Conservation (phyloP, 2,113 vertebrate genomes). For the Lontra canadensis region DNA sequence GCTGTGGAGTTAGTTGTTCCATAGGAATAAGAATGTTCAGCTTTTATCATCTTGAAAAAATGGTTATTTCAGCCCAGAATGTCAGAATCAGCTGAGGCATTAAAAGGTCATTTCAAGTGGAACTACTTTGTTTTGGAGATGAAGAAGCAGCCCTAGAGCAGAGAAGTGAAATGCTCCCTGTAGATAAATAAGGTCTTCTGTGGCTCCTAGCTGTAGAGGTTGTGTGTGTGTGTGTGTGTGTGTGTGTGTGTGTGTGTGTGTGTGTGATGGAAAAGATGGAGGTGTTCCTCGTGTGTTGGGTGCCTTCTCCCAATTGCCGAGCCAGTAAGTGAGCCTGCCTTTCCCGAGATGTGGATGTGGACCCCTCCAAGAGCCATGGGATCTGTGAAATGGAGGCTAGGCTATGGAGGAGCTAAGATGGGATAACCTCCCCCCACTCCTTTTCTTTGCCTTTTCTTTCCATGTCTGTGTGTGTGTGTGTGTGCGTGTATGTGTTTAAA, state of each 20-base stretch:
- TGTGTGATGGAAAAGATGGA: neutral
- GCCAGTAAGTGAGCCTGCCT: neutral
- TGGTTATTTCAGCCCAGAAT: neutral
- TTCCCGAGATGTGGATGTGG: neutral
- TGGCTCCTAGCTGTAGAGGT: neutral
- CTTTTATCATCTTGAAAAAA: slow-evolving; percentile 2
- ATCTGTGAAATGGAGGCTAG: neutral
- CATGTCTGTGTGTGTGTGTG: neutral
- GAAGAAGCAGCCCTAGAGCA: neutral
- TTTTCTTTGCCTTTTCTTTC: neutral
- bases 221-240: neutral
- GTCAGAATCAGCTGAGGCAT: neutral
- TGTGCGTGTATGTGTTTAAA: neutral
- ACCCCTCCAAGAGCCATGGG: neutral
- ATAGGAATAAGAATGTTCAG: neutral
- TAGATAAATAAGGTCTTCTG: neutral
- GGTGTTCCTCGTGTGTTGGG: neutral
- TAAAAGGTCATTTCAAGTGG: neutral
- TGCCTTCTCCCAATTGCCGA: neutral
- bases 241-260: neutral
- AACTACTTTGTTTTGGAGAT: neutral
- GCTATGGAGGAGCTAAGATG: neutral
- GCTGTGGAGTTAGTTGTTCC: neutral
- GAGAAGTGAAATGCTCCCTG: neutral
- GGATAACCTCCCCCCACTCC: neutral